These are phyloP conservation scores for Phodopus roborovskii DNA, from an alignment of 2,113 vertebrate genomes.

Conservation along the genomic window DNA sequence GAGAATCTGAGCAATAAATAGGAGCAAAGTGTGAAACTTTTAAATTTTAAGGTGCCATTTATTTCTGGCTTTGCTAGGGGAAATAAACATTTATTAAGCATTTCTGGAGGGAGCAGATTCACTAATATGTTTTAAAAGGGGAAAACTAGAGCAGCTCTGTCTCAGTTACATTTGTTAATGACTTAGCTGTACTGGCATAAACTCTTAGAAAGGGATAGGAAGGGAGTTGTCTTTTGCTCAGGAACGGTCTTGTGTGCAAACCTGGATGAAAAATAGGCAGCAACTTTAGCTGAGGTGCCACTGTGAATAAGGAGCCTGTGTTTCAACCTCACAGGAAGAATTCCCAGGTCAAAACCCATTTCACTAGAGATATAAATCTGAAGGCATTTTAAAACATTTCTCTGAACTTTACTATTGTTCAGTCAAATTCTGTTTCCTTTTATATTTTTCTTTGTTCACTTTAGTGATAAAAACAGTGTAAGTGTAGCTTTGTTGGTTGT, in stretches of 20 bases:
- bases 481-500: background rate
- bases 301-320: background rate
- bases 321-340: background rate
- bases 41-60: background rate
- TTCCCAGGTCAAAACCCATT: slow-evolving; percentile 20
- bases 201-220: background rate
- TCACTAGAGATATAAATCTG: background rate
- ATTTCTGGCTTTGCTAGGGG: background rate
- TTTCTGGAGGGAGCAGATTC: background rate
- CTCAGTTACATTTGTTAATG: background rate
- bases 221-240: background rate
- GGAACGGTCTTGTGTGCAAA: background rate
- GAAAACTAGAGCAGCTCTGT: slow-evolving; percentile 12
- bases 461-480: background rate
- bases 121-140: background rate
- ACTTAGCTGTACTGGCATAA: background rate
- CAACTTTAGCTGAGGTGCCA: background rate
- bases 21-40: background rate
- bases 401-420: no score
- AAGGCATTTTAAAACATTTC: no score
- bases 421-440: background rate
- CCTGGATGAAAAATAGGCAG: background rate
- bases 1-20: slow-evolving; percentile 39
- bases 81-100: background rate
- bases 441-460: background rate